Evolutionary conservation across 2,888 invertebrate genomes (phyloP).

Genomic region (Deroplatys truncata): DNA sequence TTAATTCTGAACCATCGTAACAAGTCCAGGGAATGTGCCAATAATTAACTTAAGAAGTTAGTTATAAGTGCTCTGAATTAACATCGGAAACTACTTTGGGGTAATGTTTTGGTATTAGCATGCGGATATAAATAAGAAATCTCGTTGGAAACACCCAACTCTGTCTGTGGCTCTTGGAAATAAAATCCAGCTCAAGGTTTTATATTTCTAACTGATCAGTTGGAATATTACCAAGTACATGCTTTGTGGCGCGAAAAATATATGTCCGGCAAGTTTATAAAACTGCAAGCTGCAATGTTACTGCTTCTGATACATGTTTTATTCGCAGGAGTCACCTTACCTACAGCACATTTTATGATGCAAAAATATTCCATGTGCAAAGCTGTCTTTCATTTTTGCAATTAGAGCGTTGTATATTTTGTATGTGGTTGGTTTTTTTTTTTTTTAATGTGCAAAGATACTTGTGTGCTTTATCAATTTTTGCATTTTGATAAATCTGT

Average conservation of each 20-base stretch:
- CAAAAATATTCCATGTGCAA: too few relatives aligned
- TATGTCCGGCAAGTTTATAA: not conserved
- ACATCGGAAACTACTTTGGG: not conserved
- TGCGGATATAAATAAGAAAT: not conserved
- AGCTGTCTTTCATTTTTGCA: too few relatives aligned
- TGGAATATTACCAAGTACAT: not conserved
- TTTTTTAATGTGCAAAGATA: too few relatives aligned
- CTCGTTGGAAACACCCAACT: not conserved
- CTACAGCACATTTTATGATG: too few relatives aligned
- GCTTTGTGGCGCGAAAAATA: not conserved
- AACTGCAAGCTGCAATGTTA: not conserved
- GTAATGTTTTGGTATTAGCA: not conserved
- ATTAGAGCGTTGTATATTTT: too few relatives aligned
- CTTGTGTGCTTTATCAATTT: too few relatives aligned
- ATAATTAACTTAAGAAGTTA: not conserved
- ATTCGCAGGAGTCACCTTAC: not conserved
- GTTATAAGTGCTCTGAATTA: not conserved
- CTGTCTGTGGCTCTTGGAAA: not conserved
- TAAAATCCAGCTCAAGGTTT: not conserved
- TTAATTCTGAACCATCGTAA: too few relatives aligned
- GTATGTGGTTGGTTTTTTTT: too few relatives aligned
- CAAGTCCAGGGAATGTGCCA: too few relatives aligned
- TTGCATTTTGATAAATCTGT: too few relatives aligned
- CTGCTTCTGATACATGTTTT: not conserved
- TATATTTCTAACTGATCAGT: not conserved